Evolutionary conservation across 2,797 vertebrate genomes (phyloP).

Genomic region (Enteromius anoplus): DNA sequence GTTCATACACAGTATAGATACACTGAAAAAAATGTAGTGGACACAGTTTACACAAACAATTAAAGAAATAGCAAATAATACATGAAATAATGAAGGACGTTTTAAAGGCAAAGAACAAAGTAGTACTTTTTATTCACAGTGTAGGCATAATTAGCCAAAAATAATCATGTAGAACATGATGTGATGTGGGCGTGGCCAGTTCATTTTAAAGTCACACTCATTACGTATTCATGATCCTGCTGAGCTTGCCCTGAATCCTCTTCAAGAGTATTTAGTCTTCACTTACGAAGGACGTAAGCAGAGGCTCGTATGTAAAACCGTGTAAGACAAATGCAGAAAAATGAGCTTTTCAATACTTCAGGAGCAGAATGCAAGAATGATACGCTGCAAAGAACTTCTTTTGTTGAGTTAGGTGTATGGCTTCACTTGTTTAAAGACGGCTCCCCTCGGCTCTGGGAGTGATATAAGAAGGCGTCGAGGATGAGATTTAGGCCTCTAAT

Average conservation of each 20-base stretch:
- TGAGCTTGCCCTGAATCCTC: background rate
- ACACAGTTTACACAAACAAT: background rate
- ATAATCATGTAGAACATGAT: background rate
- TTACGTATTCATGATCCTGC: background rate
- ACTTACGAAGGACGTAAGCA: background rate
- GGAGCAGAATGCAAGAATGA: background rate
- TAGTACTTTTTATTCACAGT: background rate
- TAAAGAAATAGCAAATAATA: background rate
- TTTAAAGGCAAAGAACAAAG: background rate
- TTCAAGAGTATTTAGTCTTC: background rate
- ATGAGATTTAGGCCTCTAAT: constrained; percentile 50
- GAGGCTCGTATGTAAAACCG: background rate
- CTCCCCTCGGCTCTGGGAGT: constrained; percentile 22
- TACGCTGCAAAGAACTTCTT: constrained; percentile 20
- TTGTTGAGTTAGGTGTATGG: constrained; percentile 21
- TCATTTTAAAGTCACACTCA: background rate
- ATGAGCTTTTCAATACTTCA: constrained; percentile 6
- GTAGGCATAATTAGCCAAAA: background rate
- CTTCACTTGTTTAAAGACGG: constrained; percentile 20
- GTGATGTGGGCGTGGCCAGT: background rate
- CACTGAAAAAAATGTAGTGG: background rate
- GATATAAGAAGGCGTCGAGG: constrained; percentile 11
- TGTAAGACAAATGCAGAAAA: background rate
- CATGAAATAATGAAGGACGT: background rate
- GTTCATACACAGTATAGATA: too few species aligned